Conservation (phyloP, 2,888 invertebrate species). For the Mimachlamys varia region DNA sequence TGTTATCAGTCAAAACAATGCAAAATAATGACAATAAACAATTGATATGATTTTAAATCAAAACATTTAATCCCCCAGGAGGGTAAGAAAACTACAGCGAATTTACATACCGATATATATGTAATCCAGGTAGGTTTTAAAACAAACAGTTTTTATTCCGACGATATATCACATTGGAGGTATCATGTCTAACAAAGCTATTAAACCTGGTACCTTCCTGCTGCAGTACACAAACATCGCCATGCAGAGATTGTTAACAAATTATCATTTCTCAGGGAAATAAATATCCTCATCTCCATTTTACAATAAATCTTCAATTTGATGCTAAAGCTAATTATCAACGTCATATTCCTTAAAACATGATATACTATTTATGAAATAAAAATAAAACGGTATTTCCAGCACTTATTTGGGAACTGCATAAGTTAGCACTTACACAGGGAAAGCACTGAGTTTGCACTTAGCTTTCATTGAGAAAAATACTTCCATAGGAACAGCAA, state of each 20-base stretch:
- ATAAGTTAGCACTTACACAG: too few species aligned
- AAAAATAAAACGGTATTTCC: too few species aligned
- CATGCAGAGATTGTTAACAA: not conserved
- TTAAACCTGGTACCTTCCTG: not conserved
- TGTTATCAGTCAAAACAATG: not conserved
- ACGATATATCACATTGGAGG: not conserved
- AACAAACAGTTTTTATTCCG: not conserved
- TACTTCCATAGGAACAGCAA: too few species aligned
- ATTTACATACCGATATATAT: not conserved
- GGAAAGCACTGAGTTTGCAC: too few species aligned
- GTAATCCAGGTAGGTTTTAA: slow-evolving; percentile 20
- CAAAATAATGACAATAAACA: not conserved
- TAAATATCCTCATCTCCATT: too few species aligned
- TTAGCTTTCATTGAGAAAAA: too few species aligned
- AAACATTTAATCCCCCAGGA: slow-evolving; percentile 23
- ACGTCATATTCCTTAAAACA: too few species aligned
- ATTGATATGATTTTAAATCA: slow-evolving; percentile 10
- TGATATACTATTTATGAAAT: too few species aligned
- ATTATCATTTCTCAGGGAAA: not conserved
- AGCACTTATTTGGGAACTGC: too few species aligned
- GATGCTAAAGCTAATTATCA: too few species aligned
- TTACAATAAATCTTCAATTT: too few species aligned
- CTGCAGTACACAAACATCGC: not conserved
- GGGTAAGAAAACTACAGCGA: slow-evolving; percentile 27
- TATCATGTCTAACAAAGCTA: not conserved